Conservation (phyloP, 2,888 invertebrate species). For the Ceraclea dissimilis region DNA sequence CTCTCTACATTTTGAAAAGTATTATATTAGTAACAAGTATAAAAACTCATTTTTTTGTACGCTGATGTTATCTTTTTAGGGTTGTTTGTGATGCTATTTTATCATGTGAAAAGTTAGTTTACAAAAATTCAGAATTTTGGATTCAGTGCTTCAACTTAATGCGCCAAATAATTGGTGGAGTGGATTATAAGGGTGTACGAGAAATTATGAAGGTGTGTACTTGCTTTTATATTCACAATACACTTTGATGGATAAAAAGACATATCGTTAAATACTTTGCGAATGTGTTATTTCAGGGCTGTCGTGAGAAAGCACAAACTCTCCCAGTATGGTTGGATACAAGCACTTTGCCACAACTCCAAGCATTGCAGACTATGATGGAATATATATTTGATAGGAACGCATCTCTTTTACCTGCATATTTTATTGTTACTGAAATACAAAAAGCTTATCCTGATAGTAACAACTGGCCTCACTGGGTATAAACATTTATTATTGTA, state of each 20-base stretch:
- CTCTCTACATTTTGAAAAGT: too few species aligned
- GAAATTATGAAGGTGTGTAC: constrained; percentile 77
- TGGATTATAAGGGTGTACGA: constrained; percentile 91
- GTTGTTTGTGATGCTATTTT: constrained; percentile 83
- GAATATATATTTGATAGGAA: constrained; percentile 88
- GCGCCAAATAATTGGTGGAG: constrained; percentile 77
- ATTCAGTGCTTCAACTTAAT: constrained; percentile 80
- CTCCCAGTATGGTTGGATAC: constrained; percentile 74
- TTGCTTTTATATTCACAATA: too few species aligned
- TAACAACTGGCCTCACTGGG: constrained; percentile 87
- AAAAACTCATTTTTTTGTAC: too few species aligned
- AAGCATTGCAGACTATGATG: constrained; percentile 73
- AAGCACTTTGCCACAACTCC: constrained; percentile 71
- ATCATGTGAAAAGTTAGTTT: constrained; percentile 72
- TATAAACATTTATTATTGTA: constrained; percentile 37
- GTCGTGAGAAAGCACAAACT: constrained; percentile 80
- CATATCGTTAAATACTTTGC: too few species aligned
- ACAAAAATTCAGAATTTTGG: constrained; percentile 82
- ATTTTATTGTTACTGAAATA: constrained; percentile 92
- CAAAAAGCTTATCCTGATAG: constrained; percentile 80
- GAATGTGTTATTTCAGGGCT: constrained; percentile 57
- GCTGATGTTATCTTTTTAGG: constrained; percentile 50
- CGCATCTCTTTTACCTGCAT: constrained; percentile 86
- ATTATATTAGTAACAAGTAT: too few species aligned
- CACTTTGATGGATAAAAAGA: too few species aligned